Evolutionary conservation across 2,113 vertebrate species (phyloP).

Genomic region (Mirounga angustirostris): DNA sequence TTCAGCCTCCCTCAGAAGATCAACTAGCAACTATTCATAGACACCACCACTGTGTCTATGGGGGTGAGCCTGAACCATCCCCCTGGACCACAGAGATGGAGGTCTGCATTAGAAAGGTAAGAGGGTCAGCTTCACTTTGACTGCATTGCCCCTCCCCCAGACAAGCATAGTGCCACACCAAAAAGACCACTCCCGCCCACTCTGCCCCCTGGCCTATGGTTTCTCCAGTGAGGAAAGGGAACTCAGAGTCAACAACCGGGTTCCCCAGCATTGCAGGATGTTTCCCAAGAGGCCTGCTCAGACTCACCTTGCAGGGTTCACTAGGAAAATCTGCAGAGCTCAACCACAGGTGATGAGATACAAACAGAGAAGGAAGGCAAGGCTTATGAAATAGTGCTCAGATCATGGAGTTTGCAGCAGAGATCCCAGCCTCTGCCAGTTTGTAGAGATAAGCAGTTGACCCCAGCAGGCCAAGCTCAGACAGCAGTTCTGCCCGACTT

Average conservation of each 20-base stretch:
- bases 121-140: background rate
- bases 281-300: background rate
- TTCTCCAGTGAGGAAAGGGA: background rate
- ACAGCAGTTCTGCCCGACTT: background rate
- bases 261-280: background rate
- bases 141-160: background rate
- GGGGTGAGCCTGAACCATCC: background rate
- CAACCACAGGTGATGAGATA: background rate
- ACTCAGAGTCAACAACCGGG: background rate
- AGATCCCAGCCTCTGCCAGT: background rate
- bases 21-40: background rate
- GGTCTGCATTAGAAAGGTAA: background rate
- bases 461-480: background rate
- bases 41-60: background rate
- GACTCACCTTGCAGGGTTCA: background rate
- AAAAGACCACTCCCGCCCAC: too few species aligned
- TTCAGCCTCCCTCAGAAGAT: background rate
- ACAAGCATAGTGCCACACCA: background rate
- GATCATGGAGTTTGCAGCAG: background rate
- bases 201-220: background rate
- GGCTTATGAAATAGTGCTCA: background rate
- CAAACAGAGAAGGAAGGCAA: background rate
- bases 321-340: background rate
- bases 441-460: background rate
- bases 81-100: background rate